Evolutionary conservation across 2,113 vertebrate species (phyloP).

Genomic region (Morphnarchus princeps): DNA sequence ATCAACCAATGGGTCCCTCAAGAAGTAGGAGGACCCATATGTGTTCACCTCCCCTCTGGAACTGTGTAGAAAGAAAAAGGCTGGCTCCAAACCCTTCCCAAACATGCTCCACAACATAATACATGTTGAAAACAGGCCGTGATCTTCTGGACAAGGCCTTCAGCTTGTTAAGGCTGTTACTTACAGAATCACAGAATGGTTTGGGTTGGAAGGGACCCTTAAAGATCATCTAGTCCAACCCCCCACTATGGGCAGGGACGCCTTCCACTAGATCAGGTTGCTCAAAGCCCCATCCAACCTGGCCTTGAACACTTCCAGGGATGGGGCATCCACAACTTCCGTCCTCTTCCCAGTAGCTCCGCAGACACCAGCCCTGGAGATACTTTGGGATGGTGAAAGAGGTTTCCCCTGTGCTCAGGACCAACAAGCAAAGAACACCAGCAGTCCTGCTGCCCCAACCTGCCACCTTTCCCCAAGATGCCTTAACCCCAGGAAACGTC

Average conservation of each 20-base stretch:
- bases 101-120: neutral
- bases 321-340: neutral
- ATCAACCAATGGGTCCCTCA: fast-evolving
- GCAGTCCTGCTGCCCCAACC: neutral
- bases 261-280: neutral
- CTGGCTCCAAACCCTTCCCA: neutral
- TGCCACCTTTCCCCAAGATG: neutral
- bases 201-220: neutral
- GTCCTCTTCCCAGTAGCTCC: neutral
- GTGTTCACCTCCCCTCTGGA: neutral
- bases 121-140: neutral
- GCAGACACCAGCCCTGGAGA: neutral
- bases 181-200: neutral
- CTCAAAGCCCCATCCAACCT: neutral
- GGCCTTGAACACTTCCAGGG: neutral
- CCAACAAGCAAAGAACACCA: fast-evolving
- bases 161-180: neutral
- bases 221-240: neutral
- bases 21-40: neutral
- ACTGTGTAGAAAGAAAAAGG: neutral
- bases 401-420: neutral
- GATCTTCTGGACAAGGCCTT: neutral
- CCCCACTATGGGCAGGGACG: neutral
- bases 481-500: neutral
- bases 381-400: neutral